Base-by-base conservation (phyloP, 2,797 vertebrate genomes). In the Salmo trutta region DNA sequence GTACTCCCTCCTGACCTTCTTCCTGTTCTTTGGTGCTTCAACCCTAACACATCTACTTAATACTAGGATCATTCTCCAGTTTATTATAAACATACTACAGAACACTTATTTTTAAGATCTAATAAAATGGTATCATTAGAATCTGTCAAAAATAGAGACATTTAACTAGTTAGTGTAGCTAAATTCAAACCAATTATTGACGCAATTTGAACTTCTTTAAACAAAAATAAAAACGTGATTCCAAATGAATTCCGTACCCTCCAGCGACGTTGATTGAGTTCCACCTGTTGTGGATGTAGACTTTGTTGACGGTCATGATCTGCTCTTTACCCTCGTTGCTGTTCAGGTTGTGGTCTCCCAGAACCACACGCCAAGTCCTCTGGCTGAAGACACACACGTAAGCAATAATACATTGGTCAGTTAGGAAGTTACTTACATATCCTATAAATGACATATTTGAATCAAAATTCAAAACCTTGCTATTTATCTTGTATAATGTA, bases 321-420 rank as follows among this genome's bases (percentile, higher is more conserved):
- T 98, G 96, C 91, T 98, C 96, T 0, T 2, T 93, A 76, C 95
- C 94, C 0, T 98, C 95, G 0, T 91, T 27, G 0, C 0, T 0
- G 85, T 91, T 77, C 83, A 98, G 90, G 90, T 95, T 92, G 84
- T 98, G 96, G 0, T 98, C 97, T 15, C 97, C 97, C 0, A 95
- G 88, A 78, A 96, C 93, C 10, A 98, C 95, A 0, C 95, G 95
- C 93, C 94, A 96, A 1, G 89, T 93, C 87, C 87, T 31, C 41
- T 80, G 4, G 0, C 94, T 95, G 82, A 73, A 24, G 24, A 8
- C 66, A 77, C 3, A 31, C 2, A 33, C 2, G 73, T 7, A 36
- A 1, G 5, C 41, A 62, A n/a, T 10, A 21, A 24, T 24, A 62
- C 59, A 1, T 19, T 17, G 59, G 56, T 59, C 19, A 59, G 0